These are phyloP conservation scores for Typhlomys cinereus DNA, from an alignment of 2,113 vertebrate genomes.

Conservation along the genomic window DNA sequence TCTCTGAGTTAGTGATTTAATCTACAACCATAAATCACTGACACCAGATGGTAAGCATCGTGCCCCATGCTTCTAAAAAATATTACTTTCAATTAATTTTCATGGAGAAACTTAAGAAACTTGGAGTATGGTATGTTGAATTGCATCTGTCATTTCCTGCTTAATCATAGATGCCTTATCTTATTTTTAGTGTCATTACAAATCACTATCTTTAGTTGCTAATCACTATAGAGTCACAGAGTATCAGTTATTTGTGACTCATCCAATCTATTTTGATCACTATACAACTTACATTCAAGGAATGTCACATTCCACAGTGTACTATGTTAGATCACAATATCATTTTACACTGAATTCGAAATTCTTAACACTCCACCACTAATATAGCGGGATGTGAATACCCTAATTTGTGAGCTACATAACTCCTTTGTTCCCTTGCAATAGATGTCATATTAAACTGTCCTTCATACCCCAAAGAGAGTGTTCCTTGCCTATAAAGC, in stretches of 20 bases:
- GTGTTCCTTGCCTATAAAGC: slow-evolving; percentile 62
- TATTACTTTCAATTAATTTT: slow-evolving; percentile 59
- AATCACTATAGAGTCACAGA: slow-evolving; percentile 56
- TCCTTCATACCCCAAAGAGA: slow-evolving; percentile 69
- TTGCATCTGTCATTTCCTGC: slow-evolving; percentile 68
- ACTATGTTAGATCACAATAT: slow-evolving; percentile 77
- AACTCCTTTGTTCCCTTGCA: slow-evolving; percentile 76
- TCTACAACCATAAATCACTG: not conserved
- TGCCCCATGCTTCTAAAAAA: slow-evolving; percentile 38
- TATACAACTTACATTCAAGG: slow-evolving; percentile 62
- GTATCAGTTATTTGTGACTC: slow-evolving; percentile 70
- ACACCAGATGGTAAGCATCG: not conserved
- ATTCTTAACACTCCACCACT: slow-evolving; percentile 68
- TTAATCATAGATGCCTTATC: slow-evolving; percentile 61
- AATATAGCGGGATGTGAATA: slow-evolving; percentile 79
- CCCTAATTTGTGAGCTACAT: slow-evolving; percentile 77
- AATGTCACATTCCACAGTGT: slow-evolving; percentile 71
- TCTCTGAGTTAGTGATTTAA: slow-evolving; percentile 33
- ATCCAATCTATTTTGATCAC: slow-evolving; percentile 68
- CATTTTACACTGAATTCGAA: slow-evolving; percentile 74
- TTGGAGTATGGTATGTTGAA: slow-evolving; percentile 42
- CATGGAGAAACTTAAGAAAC: slow-evolving; percentile 41
- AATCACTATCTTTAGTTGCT: slow-evolving; percentile 70
- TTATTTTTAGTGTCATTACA: slow-evolving; percentile 72
- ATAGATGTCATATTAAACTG: slow-evolving; percentile 74